Evolutionary conservation across 1,140 invertebrate species (phyloP).

Genomic region (Hylaeus anthracinus): DNA sequence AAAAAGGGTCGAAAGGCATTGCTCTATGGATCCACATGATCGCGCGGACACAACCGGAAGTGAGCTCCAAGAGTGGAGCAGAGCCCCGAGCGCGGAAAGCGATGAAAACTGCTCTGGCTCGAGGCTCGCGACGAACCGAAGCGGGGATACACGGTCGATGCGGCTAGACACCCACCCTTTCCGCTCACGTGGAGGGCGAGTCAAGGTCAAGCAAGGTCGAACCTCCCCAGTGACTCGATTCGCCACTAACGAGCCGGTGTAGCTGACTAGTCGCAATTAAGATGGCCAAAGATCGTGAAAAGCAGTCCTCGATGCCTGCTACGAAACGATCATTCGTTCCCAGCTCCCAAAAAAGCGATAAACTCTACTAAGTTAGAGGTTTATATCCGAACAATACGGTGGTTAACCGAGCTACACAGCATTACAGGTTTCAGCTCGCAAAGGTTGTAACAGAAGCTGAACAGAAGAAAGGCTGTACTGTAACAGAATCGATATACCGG

Average conservation of each 20-base stretch:
- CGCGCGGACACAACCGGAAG: slow-evolving; percentile 49
- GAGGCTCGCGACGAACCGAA: slow-evolving; percentile 17
- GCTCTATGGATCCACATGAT: too few species aligned
- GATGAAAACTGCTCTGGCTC: slow-evolving; percentile 39
- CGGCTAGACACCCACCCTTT: slow-evolving; percentile 73
- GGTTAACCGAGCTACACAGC: too few species aligned
- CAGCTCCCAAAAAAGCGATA: neutral
- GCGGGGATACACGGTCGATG: slow-evolving; percentile 69
- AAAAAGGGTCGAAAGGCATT: too few species aligned
- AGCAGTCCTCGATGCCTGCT: neutral
- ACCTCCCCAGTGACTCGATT: slow-evolving; percentile 34
- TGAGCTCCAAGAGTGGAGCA: slow-evolving; percentile 3
- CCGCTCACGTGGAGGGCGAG: slow-evolving; percentile 50
- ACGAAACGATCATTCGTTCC: neutral
- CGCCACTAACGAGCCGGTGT: slow-evolving; percentile 24
- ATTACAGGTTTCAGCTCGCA: too few species aligned
- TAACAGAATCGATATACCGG: too few species aligned
- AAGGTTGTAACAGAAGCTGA: too few species aligned
- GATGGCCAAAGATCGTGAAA: neutral
- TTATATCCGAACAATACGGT: too few species aligned
- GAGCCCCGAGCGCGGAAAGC: slow-evolving; percentile 27
- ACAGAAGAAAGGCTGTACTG: too few species aligned
- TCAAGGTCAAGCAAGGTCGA: slow-evolving; percentile 74
- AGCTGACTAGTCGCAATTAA: neutral
- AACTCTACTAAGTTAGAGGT: neutral